Evolutionary conservation across 2,113 vertebrate genomes (phyloP).

Genomic region (Otus sunia): DNA sequence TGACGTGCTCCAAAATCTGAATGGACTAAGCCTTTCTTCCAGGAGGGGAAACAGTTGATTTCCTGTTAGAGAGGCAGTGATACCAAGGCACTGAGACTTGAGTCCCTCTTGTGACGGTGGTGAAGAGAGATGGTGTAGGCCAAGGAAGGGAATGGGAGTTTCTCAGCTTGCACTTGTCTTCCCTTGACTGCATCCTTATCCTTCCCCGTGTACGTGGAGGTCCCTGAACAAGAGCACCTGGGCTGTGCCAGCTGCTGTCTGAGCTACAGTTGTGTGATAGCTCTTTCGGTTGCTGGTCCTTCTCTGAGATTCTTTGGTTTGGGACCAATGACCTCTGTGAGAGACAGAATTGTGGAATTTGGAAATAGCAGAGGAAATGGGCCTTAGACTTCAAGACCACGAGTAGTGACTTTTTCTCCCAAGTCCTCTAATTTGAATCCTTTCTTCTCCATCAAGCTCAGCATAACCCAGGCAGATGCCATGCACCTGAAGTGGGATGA

Average conservation of each 20-base stretch:
- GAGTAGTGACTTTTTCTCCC: background rate
- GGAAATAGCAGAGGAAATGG: background rate
- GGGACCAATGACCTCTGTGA: background rate
- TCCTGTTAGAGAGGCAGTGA: background rate
- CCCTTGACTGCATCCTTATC: background rate
- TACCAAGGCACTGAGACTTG: conserved; percentile 22
- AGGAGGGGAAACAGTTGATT: background rate
- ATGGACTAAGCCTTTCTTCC: background rate
- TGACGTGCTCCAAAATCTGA: background rate
- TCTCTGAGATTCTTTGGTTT: background rate
- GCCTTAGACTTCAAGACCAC: background rate
- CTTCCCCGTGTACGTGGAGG: rapidly evolving
- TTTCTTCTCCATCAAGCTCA: background rate
- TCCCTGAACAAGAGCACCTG: background rate
- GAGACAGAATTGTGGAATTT: rapidly evolving
- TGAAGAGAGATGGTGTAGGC: background rate
- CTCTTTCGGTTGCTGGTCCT: background rate
- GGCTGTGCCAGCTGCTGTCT: background rate
- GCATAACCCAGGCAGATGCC: background rate
- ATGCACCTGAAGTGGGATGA: background rate
- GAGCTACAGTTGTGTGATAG: background rate
- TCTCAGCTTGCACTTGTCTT: background rate
- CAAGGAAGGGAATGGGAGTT: background rate
- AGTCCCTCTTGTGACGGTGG: background rate
- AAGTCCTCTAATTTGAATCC: background rate